Evolutionary conservation across 1,140 invertebrate species (phyloP).

Genomic region (Phthorimaea operculella): DNA sequence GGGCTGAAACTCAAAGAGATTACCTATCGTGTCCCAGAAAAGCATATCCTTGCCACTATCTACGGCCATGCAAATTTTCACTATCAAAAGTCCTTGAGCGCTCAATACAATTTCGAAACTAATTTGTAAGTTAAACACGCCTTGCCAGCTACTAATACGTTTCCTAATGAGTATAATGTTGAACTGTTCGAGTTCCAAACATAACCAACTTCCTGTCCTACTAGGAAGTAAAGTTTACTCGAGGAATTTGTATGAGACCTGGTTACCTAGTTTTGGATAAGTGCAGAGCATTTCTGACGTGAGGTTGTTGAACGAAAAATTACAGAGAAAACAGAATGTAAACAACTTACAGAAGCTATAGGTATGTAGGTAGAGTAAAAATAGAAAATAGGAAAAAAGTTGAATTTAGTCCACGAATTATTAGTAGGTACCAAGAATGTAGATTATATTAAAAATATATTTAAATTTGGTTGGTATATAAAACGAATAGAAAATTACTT

Average conservation of each 20-base stretch:
- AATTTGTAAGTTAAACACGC: background rate
- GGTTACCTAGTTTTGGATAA: background rate
- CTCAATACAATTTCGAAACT: background rate
- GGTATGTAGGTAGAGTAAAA: too few relatives aligned
- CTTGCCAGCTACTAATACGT: background rate
- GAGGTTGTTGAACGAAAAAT: background rate
- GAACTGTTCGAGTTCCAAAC: background rate
- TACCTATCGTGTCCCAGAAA: too few relatives aligned
- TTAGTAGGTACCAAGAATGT: too few relatives aligned
- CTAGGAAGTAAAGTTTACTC: background rate
- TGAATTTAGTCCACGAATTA: too few relatives aligned
- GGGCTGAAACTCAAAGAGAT: too few relatives aligned
- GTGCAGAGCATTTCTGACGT: background rate
- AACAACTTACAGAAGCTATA: background rate
- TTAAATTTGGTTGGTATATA: too few relatives aligned
- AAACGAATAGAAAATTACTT: too few relatives aligned
- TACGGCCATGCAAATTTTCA: background rate
- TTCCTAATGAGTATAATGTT: background rate
- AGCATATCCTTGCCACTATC: too few relatives aligned
- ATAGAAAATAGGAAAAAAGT: too few relatives aligned
- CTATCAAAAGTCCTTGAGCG: background rate
- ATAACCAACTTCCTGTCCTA: background rate
- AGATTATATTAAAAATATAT: too few relatives aligned
- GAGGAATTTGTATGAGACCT: background rate
- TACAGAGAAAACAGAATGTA: background rate